A percentile compares a stretch with the other conserved stretches of the same genome.
Conservation (phyloP, 2,888 invertebrate species). For the Rhamphomyia laevipes region DNA sequence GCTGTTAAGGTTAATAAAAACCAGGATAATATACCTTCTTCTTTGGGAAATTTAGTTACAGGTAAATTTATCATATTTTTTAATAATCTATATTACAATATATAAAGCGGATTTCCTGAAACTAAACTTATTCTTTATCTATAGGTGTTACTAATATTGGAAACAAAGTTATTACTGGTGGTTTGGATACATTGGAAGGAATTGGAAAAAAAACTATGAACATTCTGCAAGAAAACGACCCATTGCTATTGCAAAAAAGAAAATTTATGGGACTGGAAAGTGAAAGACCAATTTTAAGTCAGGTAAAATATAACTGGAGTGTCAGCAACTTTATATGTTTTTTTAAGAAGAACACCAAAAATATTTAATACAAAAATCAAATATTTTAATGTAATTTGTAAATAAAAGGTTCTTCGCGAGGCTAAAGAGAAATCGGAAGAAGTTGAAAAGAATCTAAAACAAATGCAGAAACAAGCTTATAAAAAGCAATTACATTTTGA, state of each 20-base stretch:
- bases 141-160: conserved; percentile 36
- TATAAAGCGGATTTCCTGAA: conserved; percentile 1
- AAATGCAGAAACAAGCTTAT: conserved; percentile 26
- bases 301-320: too few species aligned
- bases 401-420: conserved; percentile 50
- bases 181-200: conserved; percentile 78
- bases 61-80: neutral
- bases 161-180: conserved; percentile 62
- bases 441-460: conserved; percentile 27
- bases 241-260: conserved; percentile 62
- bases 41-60: conserved; percentile 10
- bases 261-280: conserved; percentile 37
- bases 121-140: conserved; percentile 9
- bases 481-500: conserved; percentile 55
- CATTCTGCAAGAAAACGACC: conserved; percentile 84
- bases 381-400: conserved; percentile 16
- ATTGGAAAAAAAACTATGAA: conserved; percentile 94
- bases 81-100: conserved; percentile 1
- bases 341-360: too few species aligned
- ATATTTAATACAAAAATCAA: too few species aligned
- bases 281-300: conserved; percentile 30
- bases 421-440: conserved; percentile 54
- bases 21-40: conserved; percentile 3
- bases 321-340: neutral
- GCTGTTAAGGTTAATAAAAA: conserved; percentile 4